Percentiles rank a stretch among this genome's conserved stretches.
Conservation (phyloP, 2,797 vertebrate genomes). For the Macropus fuliginosus region DNA sequence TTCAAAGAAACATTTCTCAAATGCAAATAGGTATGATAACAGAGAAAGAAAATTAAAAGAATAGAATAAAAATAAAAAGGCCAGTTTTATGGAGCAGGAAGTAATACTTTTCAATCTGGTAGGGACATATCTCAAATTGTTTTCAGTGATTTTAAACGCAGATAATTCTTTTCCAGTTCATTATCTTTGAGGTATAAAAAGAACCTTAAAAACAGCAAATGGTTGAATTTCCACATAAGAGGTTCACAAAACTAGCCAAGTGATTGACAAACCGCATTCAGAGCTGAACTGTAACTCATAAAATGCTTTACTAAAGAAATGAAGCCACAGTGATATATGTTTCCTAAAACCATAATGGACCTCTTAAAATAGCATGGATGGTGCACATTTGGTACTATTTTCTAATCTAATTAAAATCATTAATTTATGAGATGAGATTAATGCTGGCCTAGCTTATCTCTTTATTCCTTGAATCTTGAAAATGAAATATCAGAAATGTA, state of each 20-base stretch:
- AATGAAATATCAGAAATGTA: constrained; percentile 62
- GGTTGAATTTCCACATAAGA: neutral
- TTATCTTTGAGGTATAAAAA: constrained; percentile 1
- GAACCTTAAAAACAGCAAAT: neutral
- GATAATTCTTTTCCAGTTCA: constrained; percentile 31
- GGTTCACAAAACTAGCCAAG: neutral
- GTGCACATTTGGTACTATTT: neutral
- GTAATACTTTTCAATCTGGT: neutral
- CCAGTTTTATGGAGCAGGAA: neutral
- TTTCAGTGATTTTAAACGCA: neutral
- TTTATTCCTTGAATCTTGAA: constrained; percentile 53
- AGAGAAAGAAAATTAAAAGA: neutral
- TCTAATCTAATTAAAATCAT: constrained; percentile 23
- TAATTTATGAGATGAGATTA: constrained; percentile 55
- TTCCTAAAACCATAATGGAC: constrained; percentile 7
- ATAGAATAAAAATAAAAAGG: neutral
- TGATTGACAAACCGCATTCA: neutral
- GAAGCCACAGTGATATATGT: constrained; percentile 5
- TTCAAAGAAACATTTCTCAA: constrained; percentile 49
- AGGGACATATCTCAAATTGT: neutral
- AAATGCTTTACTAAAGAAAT: neutral
- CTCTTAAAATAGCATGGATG: constrained; percentile 40
- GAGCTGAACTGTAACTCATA: constrained; percentile 7
- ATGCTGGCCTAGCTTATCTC: constrained; percentile 17
- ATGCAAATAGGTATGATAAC: neutral